A percentile compares a stretch with the other conserved stretches of the same genome.
Evolutionary conservation across 2,797 vertebrate species (phyloP).

Genomic region (Rhincodon typus): DNA sequence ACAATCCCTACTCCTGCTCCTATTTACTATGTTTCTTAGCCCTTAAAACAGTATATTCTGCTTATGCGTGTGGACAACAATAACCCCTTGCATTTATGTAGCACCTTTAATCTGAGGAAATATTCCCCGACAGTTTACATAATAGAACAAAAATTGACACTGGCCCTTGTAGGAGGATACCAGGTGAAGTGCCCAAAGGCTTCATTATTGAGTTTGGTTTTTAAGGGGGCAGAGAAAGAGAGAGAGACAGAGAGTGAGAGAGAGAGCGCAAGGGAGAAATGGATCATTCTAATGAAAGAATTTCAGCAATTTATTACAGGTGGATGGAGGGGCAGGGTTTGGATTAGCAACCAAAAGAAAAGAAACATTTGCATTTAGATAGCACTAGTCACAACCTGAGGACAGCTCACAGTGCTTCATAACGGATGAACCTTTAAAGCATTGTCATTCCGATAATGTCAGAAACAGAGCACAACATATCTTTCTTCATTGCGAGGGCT

Average conservation of each 20-base stretch:
- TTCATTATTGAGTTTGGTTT: neutral
- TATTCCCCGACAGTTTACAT: neutral
- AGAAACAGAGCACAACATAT: no score
- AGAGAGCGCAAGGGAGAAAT: neutral
- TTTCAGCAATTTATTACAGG: no score
- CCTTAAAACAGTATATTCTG: no score
- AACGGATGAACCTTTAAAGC: neutral
- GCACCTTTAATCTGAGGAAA: neutral
- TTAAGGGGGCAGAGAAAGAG: neutral
- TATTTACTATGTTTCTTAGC: no score
- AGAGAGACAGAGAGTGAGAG: neutral
- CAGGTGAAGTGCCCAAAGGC: neutral
- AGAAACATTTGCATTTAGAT: neutral
- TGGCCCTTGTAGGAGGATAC: neutral
- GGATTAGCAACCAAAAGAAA: neutral
- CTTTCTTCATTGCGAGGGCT: no score
- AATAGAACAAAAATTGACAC: neutral
- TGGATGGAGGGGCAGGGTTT: no score
- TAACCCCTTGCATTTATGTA: neutral
- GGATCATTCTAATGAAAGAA: neutral
- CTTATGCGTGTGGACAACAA: neutral
- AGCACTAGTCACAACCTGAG: neutral
- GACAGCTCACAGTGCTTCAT: neutral
- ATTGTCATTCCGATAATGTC: no score
- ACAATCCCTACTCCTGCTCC: no score